Evolutionary conservation across 2,888 invertebrate genomes (phyloP).

Genomic region (Cynaeus angustus): DNA sequence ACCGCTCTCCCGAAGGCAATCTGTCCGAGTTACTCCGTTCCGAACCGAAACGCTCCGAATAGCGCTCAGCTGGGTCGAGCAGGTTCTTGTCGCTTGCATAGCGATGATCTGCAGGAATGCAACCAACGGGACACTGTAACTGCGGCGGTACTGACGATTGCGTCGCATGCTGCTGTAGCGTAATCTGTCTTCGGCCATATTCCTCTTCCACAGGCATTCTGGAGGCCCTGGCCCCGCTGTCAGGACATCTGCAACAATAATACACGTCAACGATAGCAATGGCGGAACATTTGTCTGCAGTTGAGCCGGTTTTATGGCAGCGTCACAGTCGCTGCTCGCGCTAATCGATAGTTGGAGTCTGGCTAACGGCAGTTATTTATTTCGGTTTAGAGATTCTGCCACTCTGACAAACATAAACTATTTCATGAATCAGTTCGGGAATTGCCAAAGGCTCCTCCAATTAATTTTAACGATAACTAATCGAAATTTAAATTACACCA

Average conservation of each 20-base stretch:
- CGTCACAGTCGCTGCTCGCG: constrained; percentile 35
- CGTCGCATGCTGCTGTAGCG: constrained; percentile 55
- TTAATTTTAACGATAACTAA: constrained; percentile 55
- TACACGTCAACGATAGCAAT: constrained; percentile 21
- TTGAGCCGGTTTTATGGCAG: constrained; percentile 32
- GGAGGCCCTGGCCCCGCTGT: constrained; percentile 79
- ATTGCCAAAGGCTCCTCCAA: constrained; percentile 48
- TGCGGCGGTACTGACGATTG: constrained; percentile 56
- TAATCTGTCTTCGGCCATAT: constrained; percentile 62
- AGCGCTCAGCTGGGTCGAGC: constrained; percentile 50
- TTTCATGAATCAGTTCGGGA: constrained; percentile 38
- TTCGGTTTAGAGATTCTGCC: constrained; percentile 43
- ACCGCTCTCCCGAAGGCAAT: constrained; percentile 68
- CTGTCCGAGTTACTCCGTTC: constrained; percentile 68
- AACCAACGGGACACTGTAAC: constrained; percentile 62
- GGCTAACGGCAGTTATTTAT: constrained; percentile 48
- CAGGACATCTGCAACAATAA: constrained; percentile 76
- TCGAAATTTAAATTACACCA: constrained; percentile 42
- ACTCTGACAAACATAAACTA: constrained; percentile 44
- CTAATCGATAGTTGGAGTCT: constrained; percentile 48
- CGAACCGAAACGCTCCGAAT: constrained; percentile 63
- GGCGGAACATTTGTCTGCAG: constrained; percentile 37
- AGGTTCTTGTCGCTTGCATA: constrained; percentile 58
- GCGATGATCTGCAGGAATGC: constrained; percentile 59
- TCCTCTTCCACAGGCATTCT: constrained; percentile 75